A percentile compares a stretch with the other conserved stretches of the same genome.
Evolutionary conservation across 2,888 invertebrate species (phyloP).

Genomic region (Dione juno): DNA sequence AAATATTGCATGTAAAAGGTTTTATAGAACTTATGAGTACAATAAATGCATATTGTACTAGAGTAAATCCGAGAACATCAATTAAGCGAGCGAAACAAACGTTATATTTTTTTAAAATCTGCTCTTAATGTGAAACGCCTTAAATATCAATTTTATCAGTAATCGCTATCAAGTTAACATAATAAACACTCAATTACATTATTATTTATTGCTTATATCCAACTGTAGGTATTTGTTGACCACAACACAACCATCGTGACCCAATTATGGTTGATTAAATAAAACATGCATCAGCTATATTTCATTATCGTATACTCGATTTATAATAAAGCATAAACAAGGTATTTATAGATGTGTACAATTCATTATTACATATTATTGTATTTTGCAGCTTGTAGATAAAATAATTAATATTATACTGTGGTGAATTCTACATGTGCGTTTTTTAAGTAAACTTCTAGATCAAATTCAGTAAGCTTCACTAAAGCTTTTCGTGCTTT

Average conservation of each 20-base stretch:
- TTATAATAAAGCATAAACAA: slow-evolving; percentile 25
- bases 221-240: slow-evolving; percentile 53
- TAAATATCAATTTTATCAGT: neutral
- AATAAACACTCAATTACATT: slow-evolving; percentile 36
- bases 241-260: slow-evolving; percentile 54
- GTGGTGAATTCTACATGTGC: too few relatives aligned
- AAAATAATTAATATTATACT: too few relatives aligned
- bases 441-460: neutral
- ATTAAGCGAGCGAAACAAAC: too few relatives aligned
- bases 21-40: too few relatives aligned
- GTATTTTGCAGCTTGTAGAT: neutral
- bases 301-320: slow-evolving; percentile 19
- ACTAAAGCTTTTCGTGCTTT: too few relatives aligned
- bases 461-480: too few relatives aligned
- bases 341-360: slow-evolving; percentile 10
- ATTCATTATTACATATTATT: slow-evolving; percentile 9
- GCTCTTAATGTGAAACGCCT: neutral
- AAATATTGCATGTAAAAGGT: too few relatives aligned
- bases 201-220: slow-evolving; percentile 47
- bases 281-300: slow-evolving; percentile 36
- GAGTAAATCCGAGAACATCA: too few relatives aligned
- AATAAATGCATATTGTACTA: too few relatives aligned
- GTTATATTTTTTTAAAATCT: too few relatives aligned
- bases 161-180: slow-evolving; percentile 24
- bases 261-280: slow-evolving; percentile 53